These are phyloP conservation scores for Agrypnia vestita DNA, from an alignment of 1,140 invertebrate species.

Conservation along the genomic window DNA sequence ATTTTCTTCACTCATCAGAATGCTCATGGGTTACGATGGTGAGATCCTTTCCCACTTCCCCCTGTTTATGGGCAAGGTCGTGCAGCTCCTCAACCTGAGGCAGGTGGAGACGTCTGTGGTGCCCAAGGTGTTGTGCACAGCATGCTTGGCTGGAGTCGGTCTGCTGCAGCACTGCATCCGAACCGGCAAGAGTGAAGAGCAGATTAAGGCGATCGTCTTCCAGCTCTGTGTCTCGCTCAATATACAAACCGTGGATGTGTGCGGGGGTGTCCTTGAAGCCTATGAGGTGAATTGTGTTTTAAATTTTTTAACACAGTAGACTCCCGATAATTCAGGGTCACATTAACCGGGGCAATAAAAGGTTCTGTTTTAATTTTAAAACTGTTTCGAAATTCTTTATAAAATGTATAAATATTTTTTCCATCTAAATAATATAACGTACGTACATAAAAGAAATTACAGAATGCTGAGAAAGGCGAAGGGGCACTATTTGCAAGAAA, in stretches of 20 bases:
- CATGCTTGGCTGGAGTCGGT: slow-evolving; percentile 90
- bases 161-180: slow-evolving; percentile 89
- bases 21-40: slow-evolving; percentile 82
- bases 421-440: too few species aligned
- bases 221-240: slow-evolving; percentile 90
- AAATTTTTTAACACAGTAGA: too few species aligned
- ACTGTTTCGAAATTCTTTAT: too few species aligned
- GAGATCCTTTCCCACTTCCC: slow-evolving; percentile 80
- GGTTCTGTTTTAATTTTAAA: too few species aligned
- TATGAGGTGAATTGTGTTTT: slow-evolving; percentile 82
- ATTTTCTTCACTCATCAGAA: slow-evolving; percentile 63
- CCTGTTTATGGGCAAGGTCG: slow-evolving; percentile 85
- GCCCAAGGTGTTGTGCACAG: slow-evolving; percentile 92
- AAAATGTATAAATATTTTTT: too few species aligned
- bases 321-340: too few species aligned
- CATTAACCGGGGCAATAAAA: too few species aligned
- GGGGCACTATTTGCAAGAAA: too few species aligned
- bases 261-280: slow-evolving; percentile 88
- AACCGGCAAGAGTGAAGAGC: slow-evolving; percentile 85
- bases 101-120: slow-evolving; percentile 92
- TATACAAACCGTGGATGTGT: slow-evolving; percentile 88
- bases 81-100: slow-evolving; percentile 86
- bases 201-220: slow-evolving; percentile 88
- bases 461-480: too few species aligned
- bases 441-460: too few species aligned